Conservation (phyloP, 2,797 vertebrate genomes). For the Myotis vivesi region DNA sequence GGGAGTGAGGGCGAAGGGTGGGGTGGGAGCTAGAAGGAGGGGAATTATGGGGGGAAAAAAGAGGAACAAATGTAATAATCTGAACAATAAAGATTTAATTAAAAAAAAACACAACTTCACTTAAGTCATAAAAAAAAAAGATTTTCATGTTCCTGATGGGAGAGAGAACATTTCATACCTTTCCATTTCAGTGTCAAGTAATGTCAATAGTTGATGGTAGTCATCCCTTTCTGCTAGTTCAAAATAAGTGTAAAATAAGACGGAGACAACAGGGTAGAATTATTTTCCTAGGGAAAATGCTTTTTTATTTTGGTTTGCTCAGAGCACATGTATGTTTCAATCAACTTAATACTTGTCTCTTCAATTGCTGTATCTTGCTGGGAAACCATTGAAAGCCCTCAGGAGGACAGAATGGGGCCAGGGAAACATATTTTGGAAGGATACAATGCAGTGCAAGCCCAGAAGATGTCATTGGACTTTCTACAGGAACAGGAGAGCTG, state of each 20-base stretch:
- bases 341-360: conserved; percentile 41
- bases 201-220: not conserved
- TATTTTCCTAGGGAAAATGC: not conserved
- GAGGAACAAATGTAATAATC: too few species aligned
- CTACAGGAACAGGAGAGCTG: not conserved
- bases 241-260: not conserved
- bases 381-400: not conserved
- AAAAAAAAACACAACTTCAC: too few species aligned
- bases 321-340: not conserved
- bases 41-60: too few species aligned
- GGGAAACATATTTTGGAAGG: not conserved
- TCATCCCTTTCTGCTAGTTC: not conserved
- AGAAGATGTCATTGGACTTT: not conserved
- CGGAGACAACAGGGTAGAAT: not conserved
- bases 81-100: too few species aligned
- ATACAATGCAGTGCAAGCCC: not conserved
- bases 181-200: conserved; percentile 16
- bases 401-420: conserved; percentile 56
- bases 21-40: too few species aligned
- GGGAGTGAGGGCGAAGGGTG: too few species aligned
- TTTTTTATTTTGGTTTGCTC: conserved; percentile 3
- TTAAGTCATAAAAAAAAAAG: too few species aligned
- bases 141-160: not conserved
- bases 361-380: not conserved
- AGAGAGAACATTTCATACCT: not conserved